Conservation (phyloP, 2,113 vertebrate genomes). For the Columba janthina region DNA sequence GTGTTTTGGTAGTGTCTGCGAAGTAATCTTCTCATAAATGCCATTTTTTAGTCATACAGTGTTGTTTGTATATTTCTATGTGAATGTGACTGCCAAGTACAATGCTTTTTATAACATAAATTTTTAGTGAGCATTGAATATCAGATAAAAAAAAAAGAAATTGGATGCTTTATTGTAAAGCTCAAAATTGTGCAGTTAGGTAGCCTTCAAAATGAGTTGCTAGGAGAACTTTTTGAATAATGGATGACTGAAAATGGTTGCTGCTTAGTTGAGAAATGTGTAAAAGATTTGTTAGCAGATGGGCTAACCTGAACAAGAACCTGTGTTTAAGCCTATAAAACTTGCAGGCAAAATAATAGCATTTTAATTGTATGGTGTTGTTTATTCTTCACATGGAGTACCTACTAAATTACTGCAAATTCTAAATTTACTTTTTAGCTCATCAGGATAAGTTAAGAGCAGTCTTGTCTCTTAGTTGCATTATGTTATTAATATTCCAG, state of each 20-base stretch:
- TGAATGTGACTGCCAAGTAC: background rate
- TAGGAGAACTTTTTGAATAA: background rate
- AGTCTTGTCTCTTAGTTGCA: background rate
- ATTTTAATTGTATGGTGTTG: background rate
- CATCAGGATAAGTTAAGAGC: fast-evolving
- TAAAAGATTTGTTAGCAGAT: background rate
- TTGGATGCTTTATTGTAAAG: background rate
- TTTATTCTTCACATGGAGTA: background rate
- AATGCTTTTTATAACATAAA: fast-evolving
- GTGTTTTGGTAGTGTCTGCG: fast-evolving
- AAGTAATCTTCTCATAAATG: background rate
- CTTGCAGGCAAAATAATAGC: no score
- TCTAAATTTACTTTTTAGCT: fast-evolving
- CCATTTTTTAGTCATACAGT: fast-evolving
- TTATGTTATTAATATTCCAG: background rate
- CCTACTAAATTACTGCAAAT: background rate
- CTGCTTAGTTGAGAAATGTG: background rate
- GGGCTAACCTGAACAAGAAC: background rate
- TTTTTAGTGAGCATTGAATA: background rate
- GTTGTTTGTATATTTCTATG: background rate
- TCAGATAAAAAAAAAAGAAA: no score
- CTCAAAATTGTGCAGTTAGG: fast-evolving
- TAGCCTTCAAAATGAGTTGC: background rate
- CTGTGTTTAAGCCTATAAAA: background rate
- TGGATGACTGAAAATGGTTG: background rate